A percentile compares a stretch with the other conserved stretches of the same genome.
Evolutionary conservation across 2,113 vertebrate genomes (phyloP).

Genomic region (Trematomus loennbergii): DNA sequence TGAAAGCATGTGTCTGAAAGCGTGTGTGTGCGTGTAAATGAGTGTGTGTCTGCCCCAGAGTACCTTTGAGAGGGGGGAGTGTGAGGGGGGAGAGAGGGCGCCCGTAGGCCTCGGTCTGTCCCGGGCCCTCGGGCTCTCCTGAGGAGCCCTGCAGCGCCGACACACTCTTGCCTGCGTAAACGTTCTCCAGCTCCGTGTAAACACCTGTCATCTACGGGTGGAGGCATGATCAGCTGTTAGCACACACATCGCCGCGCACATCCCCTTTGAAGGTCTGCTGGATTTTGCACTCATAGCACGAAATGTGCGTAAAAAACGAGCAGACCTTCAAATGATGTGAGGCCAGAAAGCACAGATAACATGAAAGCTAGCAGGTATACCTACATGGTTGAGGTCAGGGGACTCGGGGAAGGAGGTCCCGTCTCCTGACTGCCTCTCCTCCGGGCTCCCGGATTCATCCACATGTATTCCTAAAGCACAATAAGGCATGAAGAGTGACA

Average conservation of each 20-base stretch:
- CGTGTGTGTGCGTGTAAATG: conserved; percentile 10
- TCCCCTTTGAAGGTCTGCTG: conserved; percentile 64
- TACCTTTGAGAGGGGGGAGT: conserved; percentile 83
- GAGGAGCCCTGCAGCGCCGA: conserved; percentile 80
- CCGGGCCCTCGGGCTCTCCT: conserved; percentile 80
- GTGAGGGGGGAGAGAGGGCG: conserved; percentile 83
- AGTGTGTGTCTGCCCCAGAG: conserved; percentile 46
- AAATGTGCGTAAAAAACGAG: neutral
- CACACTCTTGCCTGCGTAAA: conserved; percentile 88
- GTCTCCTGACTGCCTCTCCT: conserved; percentile 96
- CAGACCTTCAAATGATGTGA: conserved; percentile 69
- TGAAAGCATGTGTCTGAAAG: conserved; percentile 42
- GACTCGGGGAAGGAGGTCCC: conserved; percentile 98
- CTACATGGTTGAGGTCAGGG: conserved; percentile 96
- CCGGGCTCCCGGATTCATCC: conserved; percentile 89
- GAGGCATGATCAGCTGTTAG: conserved; percentile 75
- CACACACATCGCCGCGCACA: conserved; percentile 30
- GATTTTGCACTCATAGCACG: neutral
- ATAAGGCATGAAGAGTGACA: conserved; percentile 71
- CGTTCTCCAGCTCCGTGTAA: conserved; percentile 93
- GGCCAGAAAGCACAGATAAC: conserved; percentile 52
- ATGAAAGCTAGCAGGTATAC: conserved; percentile 62
- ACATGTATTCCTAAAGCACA: conserved; percentile 87
- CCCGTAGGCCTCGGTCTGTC: conserved; percentile 83
- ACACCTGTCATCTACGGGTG: conserved; percentile 93